Conservation (phyloP, 2,888 invertebrate species). For the Nephrocerus scutellatus region DNA sequence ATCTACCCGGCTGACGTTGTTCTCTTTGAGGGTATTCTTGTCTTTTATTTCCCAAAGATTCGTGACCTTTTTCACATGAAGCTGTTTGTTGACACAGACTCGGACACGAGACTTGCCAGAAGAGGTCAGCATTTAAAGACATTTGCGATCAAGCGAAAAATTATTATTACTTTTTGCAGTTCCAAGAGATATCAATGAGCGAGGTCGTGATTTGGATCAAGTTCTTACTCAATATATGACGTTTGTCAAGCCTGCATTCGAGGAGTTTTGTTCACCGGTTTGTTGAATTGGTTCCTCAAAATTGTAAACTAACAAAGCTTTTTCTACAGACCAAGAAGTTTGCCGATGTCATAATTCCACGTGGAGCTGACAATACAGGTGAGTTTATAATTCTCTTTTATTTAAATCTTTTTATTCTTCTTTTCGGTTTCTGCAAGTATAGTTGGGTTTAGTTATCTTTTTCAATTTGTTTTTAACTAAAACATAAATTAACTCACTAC, state of each 20-base stretch:
- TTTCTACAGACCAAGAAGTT: slow-evolving; percentile 92
- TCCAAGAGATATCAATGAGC: slow-evolving; percentile 89
- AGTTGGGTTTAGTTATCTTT: too few relatives aligned
- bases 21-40: slow-evolving; percentile 94
- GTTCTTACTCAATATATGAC: slow-evolving; percentile 95
- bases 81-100: slow-evolving; percentile 97
- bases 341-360: slow-evolving; percentile 98
- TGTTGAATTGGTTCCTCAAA: slow-evolving; percentile 40
- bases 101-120: slow-evolving; percentile 91
- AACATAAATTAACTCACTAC: too few relatives aligned
- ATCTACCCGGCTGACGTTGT: slow-evolving; percentile 97
- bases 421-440: too few relatives aligned
- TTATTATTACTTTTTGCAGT: slow-evolving; percentile 54
- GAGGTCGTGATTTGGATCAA: slow-evolving; percentile 87
- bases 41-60: slow-evolving; percentile 94
- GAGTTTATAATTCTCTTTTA: slow-evolving; percentile 40
- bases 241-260: slow-evolving; percentile 99
- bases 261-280: slow-evolving; percentile 96
- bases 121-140: slow-evolving; percentile 60
- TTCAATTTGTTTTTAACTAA: too few relatives aligned
- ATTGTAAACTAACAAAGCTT: neutral
- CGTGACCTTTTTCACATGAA: slow-evolving; percentile 97
- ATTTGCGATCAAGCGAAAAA: neutral
- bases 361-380: slow-evolving; percentile 97
- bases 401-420: slow-evolving; percentile 5